Base-by-base conservation (phyloP, 2,797 vertebrate genomes). In the Parambassis ranga region DNA sequence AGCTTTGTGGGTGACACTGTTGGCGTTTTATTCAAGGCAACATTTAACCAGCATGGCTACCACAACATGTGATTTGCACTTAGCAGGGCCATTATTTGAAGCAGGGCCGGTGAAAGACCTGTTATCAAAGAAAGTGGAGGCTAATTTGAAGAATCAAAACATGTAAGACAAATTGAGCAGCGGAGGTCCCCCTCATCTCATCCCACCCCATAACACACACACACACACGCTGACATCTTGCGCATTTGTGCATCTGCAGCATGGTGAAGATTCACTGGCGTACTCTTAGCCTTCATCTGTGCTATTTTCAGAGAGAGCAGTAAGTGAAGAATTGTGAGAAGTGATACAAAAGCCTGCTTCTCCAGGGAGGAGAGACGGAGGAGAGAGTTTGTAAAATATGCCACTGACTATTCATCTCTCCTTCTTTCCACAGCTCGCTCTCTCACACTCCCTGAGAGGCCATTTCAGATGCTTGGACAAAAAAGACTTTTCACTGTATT, bases 291-390 rank as follows among this genome's bases (percentile, higher is more conserved):
- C 66, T 78, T 79, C 67, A 61, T 80, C 69, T 62, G 48, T 65
- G 46, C 72, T 77, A 68, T 77, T 87, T 76, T 75, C 75, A 75
- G 73, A 81, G 41, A 62, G 19, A 43, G 62, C 71, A 63, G 44
- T 75, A 73, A 75, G 74, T 61, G 68, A 81, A 74, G 76, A 35
- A 63, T 76, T 83, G 62, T 74, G 47, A 63, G 72, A 75, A 64
- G 60, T 77, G 57, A 73, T 77, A 82, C 83, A 82, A 84, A 81
- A 75, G 63, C 60, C 55, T 76, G 36, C 35, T 30, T 70, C 72
- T 73, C 67, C 20, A 38, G 58, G 70, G 76, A 65, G 13, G 10
- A 44, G 36, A 37, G 31, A 32, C 6, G 48, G 36, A 36, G 30
- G 16, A 53, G 35, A 53, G 27, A 46, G 44, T 62, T 70, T 44